Conservation (phyloP, 2,113 vertebrate genomes). For the Campylomormyrus tamandua region DNA sequence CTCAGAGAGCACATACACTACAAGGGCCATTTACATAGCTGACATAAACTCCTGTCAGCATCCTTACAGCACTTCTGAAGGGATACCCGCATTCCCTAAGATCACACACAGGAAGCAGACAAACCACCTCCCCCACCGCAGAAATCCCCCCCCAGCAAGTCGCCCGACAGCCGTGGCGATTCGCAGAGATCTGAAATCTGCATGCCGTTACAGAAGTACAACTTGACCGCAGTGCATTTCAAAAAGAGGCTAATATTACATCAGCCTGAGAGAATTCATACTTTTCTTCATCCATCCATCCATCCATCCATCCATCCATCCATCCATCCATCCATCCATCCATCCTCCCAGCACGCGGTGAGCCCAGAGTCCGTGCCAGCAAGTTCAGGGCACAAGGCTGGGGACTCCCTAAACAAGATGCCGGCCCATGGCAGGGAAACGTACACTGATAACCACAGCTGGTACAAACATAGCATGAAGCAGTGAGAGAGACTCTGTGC, state of each 20-base stretch:
- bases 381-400: background rate
- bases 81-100: background rate
- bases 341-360: too few species aligned
- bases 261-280: background rate
- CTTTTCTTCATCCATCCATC: background rate
- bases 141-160: background rate
- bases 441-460: background rate
- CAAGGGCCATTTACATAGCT: background rate
- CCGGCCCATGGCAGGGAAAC: background rate
- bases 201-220: background rate
- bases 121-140: background rate
- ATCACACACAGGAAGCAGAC: background rate
- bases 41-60: background rate
- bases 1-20: background rate
- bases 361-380: background rate
- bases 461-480: background rate
- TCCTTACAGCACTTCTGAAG: background rate
- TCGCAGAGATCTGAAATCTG: background rate
- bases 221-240: background rate
- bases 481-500: background rate
- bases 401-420: background rate
- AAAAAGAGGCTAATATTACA: background rate
- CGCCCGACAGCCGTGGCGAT: background rate
- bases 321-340: background rate
- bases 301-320: background rate